These are phyloP conservation scores for Acanthosepion esculentum DNA, from an alignment of 2,888 invertebrate species.

Conservation along the genomic window DNA sequence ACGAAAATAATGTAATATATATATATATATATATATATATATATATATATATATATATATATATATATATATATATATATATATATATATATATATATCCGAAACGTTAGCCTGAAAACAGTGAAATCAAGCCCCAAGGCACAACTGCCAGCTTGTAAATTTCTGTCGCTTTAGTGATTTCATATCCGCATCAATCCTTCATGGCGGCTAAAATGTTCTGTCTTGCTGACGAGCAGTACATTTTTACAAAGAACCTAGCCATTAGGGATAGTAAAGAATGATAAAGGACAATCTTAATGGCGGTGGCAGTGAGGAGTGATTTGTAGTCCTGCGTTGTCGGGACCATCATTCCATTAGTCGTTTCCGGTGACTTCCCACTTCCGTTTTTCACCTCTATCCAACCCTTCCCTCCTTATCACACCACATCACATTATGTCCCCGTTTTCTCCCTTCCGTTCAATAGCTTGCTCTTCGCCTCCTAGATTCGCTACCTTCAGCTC, in stretches of 20 bases:
- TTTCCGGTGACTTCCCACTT: neutral
- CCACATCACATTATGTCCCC: neutral
- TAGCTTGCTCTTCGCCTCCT: neutral
- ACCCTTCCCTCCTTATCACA: neutral
- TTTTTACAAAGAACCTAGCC: neutral
- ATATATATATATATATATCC: neutral
- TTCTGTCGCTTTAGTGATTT: neutral
- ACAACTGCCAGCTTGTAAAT: neutral
- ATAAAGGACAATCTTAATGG: neutral
- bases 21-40: no score
- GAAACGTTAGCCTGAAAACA: neutral
- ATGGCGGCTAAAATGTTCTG: neutral
- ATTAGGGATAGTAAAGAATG: neutral
- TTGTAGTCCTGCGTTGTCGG: neutral
- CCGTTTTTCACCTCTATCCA: neutral
- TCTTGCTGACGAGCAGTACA: neutral
- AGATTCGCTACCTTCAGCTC: neutral
- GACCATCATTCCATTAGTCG: conserved; percentile 1
- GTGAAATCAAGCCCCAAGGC: neutral
- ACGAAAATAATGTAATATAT: neutral
- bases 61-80: no score
- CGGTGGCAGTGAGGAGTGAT: neutral
- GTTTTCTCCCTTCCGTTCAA: neutral
- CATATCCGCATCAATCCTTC: conserved; percentile 33
- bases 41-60: no score